phyloP scores from a whole-genome alignment of 1,140 invertebrate species.

The Adelges cooleyi region DNA sequence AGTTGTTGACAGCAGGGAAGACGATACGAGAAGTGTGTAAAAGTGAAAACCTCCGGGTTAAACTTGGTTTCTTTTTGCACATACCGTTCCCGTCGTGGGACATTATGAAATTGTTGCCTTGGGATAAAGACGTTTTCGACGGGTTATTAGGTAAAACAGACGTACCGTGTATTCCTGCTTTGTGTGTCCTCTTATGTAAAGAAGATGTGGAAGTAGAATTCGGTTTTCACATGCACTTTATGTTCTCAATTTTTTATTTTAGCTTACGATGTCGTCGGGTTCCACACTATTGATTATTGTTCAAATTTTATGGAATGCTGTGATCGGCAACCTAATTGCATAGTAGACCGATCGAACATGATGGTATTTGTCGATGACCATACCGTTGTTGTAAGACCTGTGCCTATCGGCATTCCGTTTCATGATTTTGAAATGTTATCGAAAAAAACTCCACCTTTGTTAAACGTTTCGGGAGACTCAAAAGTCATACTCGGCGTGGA shows the following conservation, averaged over 20 bases:
- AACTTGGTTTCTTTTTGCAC: conserved; percentile 79
- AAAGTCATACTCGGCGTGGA: conserved; percentile 77
- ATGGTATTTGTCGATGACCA: conserved; percentile 73
- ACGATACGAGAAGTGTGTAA: conserved; percentile 55
- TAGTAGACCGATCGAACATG: conserved; percentile 74
- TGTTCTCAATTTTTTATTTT: conserved; percentile 35
- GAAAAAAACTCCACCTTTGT: conserved; percentile 60
- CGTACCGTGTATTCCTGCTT: not conserved
- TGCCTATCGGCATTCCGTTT: conserved; percentile 79
- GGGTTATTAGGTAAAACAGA: conserved; percentile 59
- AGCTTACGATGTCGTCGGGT: conserved; percentile 84
- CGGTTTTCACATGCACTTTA: not conserved
- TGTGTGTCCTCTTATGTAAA: not conserved
- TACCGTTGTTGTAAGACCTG: conserved; percentile 63
- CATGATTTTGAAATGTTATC: conserved; percentile 73
- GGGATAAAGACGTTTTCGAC: conserved; percentile 79
- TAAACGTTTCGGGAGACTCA: conserved; percentile 44
- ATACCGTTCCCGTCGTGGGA: conserved; percentile 88
- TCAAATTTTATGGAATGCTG: conserved; percentile 85
- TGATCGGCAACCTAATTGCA: conserved; percentile 69
- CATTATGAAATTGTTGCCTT: conserved; percentile 75
- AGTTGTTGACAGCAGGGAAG: conserved; percentile 76
- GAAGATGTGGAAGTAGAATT: not conserved
- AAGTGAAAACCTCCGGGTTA: conserved; percentile 42
- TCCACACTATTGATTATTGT: conserved; percentile 83